Evolutionary conservation across 1,140 invertebrate species (phyloP).

Genomic region (Trypoxylus dichotomus): DNA sequence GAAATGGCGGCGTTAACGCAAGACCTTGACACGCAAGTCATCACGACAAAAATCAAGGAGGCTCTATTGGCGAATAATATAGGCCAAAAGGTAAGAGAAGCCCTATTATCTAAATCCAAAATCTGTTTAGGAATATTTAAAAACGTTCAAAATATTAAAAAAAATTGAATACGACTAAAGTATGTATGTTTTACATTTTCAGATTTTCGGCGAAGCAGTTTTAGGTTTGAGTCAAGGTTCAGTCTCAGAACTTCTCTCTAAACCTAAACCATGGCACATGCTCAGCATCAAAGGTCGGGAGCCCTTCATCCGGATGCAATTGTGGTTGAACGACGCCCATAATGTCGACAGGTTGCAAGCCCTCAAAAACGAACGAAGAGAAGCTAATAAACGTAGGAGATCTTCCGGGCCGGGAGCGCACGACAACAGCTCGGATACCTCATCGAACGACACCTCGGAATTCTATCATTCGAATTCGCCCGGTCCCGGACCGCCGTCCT

Average conservation of each 20-base stretch:
- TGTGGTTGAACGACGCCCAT: slow-evolving; percentile 93
- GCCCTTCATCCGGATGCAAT: slow-evolving; percentile 97
- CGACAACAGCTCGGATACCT: slow-evolving; percentile 83
- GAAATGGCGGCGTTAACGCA: slow-evolving; percentile 96
- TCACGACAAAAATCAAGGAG: slow-evolving; percentile 97
- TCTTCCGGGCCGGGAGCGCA: slow-evolving; percentile 75
- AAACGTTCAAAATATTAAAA: neutral
- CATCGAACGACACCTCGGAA: slow-evolving; percentile 85
- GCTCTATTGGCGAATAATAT: slow-evolving; percentile 95
- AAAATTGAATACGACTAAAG: too few species aligned
- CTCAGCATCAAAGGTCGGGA: slow-evolving; percentile 96
- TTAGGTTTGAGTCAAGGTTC: slow-evolving; percentile 95
- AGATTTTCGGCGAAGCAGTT: slow-evolving; percentile 96
- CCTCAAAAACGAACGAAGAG: slow-evolving; percentile 85
- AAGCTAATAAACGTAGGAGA: slow-evolving; percentile 84
- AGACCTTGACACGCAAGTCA: slow-evolving; percentile 93
- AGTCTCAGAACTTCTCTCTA: slow-evolving; percentile 94
- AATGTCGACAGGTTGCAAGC: slow-evolving; percentile 88
- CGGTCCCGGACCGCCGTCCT: slow-evolving; percentile 73
- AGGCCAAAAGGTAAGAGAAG: slow-evolving; percentile 86
- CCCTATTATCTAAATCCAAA: too few species aligned
- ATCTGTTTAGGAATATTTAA: too few species aligned
- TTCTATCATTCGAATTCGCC: slow-evolving; percentile 86
- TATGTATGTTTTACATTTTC: slow-evolving; percentile 28
- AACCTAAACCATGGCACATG: slow-evolving; percentile 99